Evolutionary conservation across 2,797 vertebrate genomes (phyloP), one percentile per base, ranked within the genome.

Genomic region (Onychomys leucogaster): DNA sequence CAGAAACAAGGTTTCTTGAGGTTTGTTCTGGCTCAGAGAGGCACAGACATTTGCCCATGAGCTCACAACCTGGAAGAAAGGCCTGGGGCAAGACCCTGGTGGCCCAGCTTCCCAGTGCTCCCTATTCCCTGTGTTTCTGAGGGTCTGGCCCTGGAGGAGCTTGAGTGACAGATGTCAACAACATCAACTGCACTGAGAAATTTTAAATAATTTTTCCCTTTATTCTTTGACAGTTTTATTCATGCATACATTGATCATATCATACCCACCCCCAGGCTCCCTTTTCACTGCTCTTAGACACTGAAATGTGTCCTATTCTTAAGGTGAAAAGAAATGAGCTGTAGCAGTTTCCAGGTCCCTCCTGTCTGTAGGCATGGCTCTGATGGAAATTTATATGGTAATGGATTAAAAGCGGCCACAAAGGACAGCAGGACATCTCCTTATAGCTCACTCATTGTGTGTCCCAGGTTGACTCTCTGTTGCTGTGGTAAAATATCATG

Each of bases 11-110:
- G 34, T 61, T 89, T 92, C 65, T 55, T 52, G 23, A 76, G 46
- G 29, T 32, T 92, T 65, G 27, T 23, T 90, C 88, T 90, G 52
- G 41, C n/a, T 59, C 55, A 71, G 52, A 97, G 65, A 94, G 55
- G 25, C 19, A 6, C 86, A 88, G 61, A 71, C 81, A 37, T 27
- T 81, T 94, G 65, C 41, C 17, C 34, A 21, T 25, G 16, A 37
- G 16, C 85, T 90, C 85, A 77, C 4, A 11, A 16, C 9, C 34
- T 63, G 4, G 46, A 77, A 65, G 81, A 77, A 94, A 67, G 55
- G 34, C 6, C 63, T 32, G 16, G 37, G 23, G 10, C 41, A 32
- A 52, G 49, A 63, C 27, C 6, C 59, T 37, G n/a, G 21, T 0
- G 10, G 37, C 41, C 67, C 43, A 11, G 43, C 23, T 78, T 71